phyloP scores from a whole-genome alignment of 2,113 vertebrate species.

The Zeus faber region DNA sequence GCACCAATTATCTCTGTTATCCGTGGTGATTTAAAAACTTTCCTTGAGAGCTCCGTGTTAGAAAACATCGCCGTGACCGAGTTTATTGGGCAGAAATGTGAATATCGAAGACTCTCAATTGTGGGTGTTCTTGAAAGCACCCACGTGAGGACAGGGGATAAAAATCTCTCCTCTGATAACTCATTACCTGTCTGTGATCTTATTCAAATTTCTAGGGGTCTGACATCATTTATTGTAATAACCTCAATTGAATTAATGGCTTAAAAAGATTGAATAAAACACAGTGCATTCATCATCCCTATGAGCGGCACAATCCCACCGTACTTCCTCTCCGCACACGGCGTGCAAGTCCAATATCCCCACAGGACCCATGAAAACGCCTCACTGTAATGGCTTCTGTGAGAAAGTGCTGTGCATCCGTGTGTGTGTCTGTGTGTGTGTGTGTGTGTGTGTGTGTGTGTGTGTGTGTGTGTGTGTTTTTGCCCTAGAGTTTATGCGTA shows the following conservation, averaged over 20 bases:
- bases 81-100: background rate
- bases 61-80: background rate
- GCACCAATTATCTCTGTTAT: conserved; percentile 31
- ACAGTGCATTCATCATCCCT: conserved; percentile 16
- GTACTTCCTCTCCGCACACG: conserved; percentile 2
- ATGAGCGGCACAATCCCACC: background rate
- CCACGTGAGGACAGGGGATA: background rate
- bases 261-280: conserved; percentile 21
- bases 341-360: conserved; percentile 26
- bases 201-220: conserved; percentile 5
- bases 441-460: conserved; percentile 15
- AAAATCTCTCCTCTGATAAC: conserved; percentile 6
- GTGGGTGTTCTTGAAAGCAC: background rate
- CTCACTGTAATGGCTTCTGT: conserved; percentile 21
- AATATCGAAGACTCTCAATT: background rate
- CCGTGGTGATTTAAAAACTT: conserved; percentile 29
- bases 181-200: background rate
- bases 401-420: conserved; percentile 20
- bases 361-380: conserved; percentile 35
- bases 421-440: background rate
- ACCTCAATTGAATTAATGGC: conserved; percentile 12
- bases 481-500: background rate
- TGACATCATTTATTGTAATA: background rate
- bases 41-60: background rate
- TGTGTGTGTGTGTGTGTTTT: background rate